Evolutionary conservation across 23 tunicate species (phyloP), one percentile per base, ranked within the genome.

Genomic region (Styela clava): DNA sequence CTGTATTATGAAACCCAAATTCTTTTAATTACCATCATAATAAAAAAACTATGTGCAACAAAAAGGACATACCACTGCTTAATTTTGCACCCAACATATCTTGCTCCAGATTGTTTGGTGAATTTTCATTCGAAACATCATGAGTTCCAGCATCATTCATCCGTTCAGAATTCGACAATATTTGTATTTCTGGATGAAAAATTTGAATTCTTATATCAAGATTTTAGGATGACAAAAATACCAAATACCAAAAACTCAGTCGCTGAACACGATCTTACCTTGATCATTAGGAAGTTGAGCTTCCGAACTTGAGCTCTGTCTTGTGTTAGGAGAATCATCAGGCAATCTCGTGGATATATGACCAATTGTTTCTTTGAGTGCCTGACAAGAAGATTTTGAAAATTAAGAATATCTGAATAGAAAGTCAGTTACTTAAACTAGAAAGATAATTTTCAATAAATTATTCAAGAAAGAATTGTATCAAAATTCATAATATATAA

Each of bases 311-410:
- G 56, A 5, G n/a, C n/a, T n/a, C n/a, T n/a, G n/a, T 44, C 56
- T 44, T 7, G 7, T 44, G 12, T 44, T 44, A 12, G 56, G 12
- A 44, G 56, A 44, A 44, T 44, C 56, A 44, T 44, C 56, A 44
- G 56, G 56, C 12, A 44, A 44, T 44, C 56, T 44, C 12, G 56
- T 20, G 25, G 65, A 27, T 44, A 20, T 44, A 76, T 44, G 81
- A 24, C 81, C 81, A 1, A 27, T 76, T 24, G 81, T 76, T 76
- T 76, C 81, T 76, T 44, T 76, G 28, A 76, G 81, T 9, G 81
- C 81, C 81, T 76, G 65, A 24, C 24, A 1, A 76, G 44, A 33
- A 35, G 26, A 27, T 16, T n/a, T 67, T 24, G 2, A 67, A 29
- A n/a, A n/a, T n/a, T n/a, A n/a, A n/a, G n/a, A n/a, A n/a, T n/a